Base-by-base conservation (phyloP, 2,888 invertebrate species). In the Lissonota sp. region DNA sequence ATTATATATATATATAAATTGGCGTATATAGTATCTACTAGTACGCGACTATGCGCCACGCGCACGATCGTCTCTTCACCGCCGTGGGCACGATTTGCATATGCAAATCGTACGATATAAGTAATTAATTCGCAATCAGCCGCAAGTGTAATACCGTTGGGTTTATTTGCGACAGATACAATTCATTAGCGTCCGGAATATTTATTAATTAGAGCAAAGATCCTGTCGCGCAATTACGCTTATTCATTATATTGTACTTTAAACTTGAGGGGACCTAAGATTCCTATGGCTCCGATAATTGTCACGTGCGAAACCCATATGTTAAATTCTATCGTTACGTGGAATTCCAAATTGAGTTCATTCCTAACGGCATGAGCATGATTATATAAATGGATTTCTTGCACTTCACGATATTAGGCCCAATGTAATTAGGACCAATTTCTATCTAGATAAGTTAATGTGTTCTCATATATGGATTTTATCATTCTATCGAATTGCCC, bases 41-140 rank as follows among this genome's bases (percentile, higher is more conserved):
- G 57, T 67, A 51, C 49, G 73, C 60, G 16, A 53, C 70, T 16
- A 49, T 26, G 26, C 70, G 81, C 79, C 84, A 82, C 78, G 82
- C 75, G 75, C 66, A 83, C 79, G 73, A 82, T 70, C 80, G 80
- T 80, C 76, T 76, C 83, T 70, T 69, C 69, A 74, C 82, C 81
- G 81, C 76, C 1, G 26, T 79, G 76, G 70, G 79, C 76, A 79
- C 72, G 75, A 91, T 92, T 91, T 90, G 88, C 91, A 92, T 92
- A 91, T 92, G 92, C 89, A 91, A 91, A 92, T 91, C 51, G 76
- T 51, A 80, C 85, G 90, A 91, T 92, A 92, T 88, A 91, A 91
- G 90, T 91, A 92, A 92, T 92, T 92, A 91, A 91, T 91, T 92
- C 87, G 89, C 89, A 90, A 91, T 91, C 90, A 90, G 88, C 85